A percentile compares a stretch with the other conserved stretches of the same genome.
Evolutionary conservation across 1,140 invertebrate genomes (phyloP).

Genomic region (Lordiphosa clarofinis): DNA sequence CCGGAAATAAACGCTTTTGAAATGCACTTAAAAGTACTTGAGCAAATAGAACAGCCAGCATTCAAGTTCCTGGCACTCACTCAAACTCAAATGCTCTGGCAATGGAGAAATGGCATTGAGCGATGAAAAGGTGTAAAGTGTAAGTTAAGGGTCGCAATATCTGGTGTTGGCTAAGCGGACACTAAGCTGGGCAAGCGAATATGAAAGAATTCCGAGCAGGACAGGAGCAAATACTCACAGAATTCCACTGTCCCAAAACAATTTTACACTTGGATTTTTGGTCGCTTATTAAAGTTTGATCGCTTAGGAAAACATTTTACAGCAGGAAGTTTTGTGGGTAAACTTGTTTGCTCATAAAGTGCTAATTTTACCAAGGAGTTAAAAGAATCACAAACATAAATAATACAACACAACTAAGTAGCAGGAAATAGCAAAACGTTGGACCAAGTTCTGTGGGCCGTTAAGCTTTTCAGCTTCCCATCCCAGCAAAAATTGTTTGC

Average conservation of each 20-base stretch:
- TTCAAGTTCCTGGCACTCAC: constrained; percentile 11
- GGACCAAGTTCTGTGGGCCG: constrained; percentile 31
- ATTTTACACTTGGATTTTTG: constrained; percentile 6
- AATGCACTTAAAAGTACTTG: constrained; percentile 71
- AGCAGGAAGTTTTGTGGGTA: neutral
- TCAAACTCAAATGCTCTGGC: constrained; percentile 16
- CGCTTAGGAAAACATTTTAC: constrained; percentile 28
- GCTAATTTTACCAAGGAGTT: constrained; percentile 48
- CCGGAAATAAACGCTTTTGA: constrained; percentile 65
- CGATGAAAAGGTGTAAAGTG: constrained; percentile 17
- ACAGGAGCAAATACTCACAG: neutral
- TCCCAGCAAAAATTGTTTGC: constrained; percentile 52
- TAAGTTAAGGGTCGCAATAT: constrained; percentile 9
- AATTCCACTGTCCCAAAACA: neutral
- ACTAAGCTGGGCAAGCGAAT: constrained; percentile 30
- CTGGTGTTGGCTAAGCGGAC: constrained; percentile 35
- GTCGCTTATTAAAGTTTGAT: constrained; percentile 42
- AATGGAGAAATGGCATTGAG: constrained; percentile 15
- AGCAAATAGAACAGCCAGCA: constrained; percentile 44
- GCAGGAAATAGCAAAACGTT: constrained; percentile 54
- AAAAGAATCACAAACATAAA: constrained; percentile 8
- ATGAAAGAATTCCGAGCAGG: neutral
- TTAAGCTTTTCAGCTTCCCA: constrained; percentile 46
- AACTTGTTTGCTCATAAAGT: constrained; percentile 44
- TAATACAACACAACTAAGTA: constrained; percentile 44